Base-by-base conservation (phyloP, 2,888 invertebrate species). In the Nemotelus nigrinus region DNA sequence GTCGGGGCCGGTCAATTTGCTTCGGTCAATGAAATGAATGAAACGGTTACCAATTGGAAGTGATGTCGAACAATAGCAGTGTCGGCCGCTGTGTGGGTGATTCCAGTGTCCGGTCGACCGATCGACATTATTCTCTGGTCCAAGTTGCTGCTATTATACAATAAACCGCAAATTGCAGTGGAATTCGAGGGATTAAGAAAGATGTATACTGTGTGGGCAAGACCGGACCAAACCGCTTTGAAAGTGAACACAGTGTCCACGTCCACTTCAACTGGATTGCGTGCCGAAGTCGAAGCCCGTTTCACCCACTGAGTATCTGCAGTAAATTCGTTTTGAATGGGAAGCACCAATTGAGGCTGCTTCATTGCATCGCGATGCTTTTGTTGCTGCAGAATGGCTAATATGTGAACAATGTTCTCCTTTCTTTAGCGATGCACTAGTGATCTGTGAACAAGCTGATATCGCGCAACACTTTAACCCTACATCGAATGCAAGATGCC, bases 291-390 rank as follows among this genome's bases (percentile, higher is more conserved):
- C 67, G 47, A 5, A 5, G n/a, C 44, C 47, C n/a, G 65, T 50
- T 48, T 48, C 67, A 67, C 67, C 67, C 67, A 67, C 67, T 39
- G 5, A 47, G n/a, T 44, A 48, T 50, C 67, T 10, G 7, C 63
- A 41, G 43, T 10, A 4, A 65, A 65, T 3, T 65, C 47, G 50
- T 50, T 50, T 4, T 6, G 39, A 48, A 67, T 67, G 50, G 67
- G 67, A 67, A 67, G 67, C 67, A 44, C 67, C 67, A 67, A 67
- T 67, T 67, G 67, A 67, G 45, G 65, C 50, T 25, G 67, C 25
- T 63, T 3, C 63, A 63, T 63, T 43, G 39, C 43, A 63, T 63
- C 63, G 43, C 43, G 39, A 43, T 2, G 25, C 57, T 25, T 25
- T 25, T 25, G 25, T 25, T 25, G 25, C 25, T 25, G 25, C 25